Base-by-base conservation (phyloP, 2,113 vertebrate genomes). In the Zingel zingel region DNA sequence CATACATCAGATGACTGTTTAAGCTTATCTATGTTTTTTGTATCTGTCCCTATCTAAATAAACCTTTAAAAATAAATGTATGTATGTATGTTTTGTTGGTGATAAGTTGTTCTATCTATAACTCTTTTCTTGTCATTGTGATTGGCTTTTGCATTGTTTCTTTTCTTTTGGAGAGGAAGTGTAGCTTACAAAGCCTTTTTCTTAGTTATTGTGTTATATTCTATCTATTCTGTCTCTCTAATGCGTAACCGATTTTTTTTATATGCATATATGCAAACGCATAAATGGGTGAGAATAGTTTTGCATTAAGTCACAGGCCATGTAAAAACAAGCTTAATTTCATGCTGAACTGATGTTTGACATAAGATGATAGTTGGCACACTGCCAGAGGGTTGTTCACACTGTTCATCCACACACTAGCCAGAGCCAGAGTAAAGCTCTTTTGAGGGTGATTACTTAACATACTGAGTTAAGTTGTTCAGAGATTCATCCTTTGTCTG, bases 311-410 rank as follows among this genome's bases (percentile, higher is more conserved):
- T 48, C 21, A 7, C 1, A 21, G 4, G 15, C 13, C 14, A 33
- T 39, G 27, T 50, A 65, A 23, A 61, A 5, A 50, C 9, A 47
- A 67, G 8, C 27, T 67, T 1, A 13, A 7, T 47, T 57, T 33
- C 1, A 45, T 1, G 56, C 25, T 59, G 43, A 68, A 36, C 10
- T 68, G 10, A 47, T 27, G 30, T 33, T 33, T 33, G 30, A 54
- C 16, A 30, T 33, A 33, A 45, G 2, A 30, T 57, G 16, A 51
- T 9, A n/a, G 25, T 1, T 45, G 33, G 16, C 23, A 12, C n/a
- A 47, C 30, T 53, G 71, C 57, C 30, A 23, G 7, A 48, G 6
- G 12, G 18, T 14, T 58, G 69, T 73, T 81, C n/a, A 59, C 70
- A 30, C 19, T 59, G 15, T 33, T 33, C 15, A 36, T 21, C 16